These are phyloP conservation scores for Sinotaia quadrata DNA, from an alignment of 2,888 invertebrate species.

Conservation along the genomic window DNA sequence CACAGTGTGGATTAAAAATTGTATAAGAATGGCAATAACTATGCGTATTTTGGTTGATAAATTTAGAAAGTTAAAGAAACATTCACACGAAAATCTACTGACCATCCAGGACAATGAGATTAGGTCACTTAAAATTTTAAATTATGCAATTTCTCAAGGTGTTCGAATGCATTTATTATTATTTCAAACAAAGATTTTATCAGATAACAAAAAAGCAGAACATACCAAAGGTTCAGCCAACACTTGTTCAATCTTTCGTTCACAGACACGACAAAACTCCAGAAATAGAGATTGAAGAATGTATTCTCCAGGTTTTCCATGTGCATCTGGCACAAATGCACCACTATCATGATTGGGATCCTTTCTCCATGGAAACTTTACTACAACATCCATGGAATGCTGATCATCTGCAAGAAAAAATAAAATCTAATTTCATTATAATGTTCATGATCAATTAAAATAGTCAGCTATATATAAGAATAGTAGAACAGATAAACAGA, in stretches of 20 bases:
- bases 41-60: too few relatives aligned
- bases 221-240: slow-evolving; percentile 89
- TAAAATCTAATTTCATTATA: too few relatives aligned
- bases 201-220: not conserved
- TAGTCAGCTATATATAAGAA: too few relatives aligned
- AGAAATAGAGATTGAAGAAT: slow-evolving; percentile 95
- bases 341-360: slow-evolving; percentile 35
- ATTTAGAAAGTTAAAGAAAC: too few relatives aligned
- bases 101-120: too few relatives aligned
- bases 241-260: slow-evolving; percentile 95
- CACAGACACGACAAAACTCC: slow-evolving; percentile 94
- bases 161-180: not conserved
- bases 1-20: too few relatives aligned
- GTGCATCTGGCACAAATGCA: slow-evolving; percentile 42
- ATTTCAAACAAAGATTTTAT: not conserved
- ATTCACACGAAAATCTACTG: too few relatives aligned
- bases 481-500: too few relatives aligned
- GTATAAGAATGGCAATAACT: too few relatives aligned
- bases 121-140: too few relatives aligned
- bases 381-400: slow-evolving; percentile 33
- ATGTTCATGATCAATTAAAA: too few relatives aligned
- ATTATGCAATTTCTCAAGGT: too few relatives aligned
- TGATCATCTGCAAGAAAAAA: not conserved
- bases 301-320: slow-evolving; percentile 83
- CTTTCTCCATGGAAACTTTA: slow-evolving; percentile 55